Percentiles rank a stretch among this genome's conserved stretches.
Evolutionary conservation across 2,888 invertebrate species (phyloP).

Genomic region (Bimastos eiseni): DNA sequence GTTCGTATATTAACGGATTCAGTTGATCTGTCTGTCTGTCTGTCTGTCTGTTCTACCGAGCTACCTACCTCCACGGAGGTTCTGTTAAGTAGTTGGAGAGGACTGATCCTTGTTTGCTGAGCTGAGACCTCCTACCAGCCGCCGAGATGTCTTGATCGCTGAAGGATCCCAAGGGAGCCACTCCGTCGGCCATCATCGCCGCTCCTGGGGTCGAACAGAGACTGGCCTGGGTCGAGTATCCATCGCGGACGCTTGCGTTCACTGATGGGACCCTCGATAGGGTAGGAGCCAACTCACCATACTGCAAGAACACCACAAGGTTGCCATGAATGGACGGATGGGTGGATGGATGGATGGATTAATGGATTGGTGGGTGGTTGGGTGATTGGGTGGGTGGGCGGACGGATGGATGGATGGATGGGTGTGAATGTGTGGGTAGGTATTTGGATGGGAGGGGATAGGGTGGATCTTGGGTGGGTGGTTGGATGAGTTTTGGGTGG

Average conservation of each 20-base stretch:
- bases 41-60: not conserved
- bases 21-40: not conserved
- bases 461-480: too few relatives aligned
- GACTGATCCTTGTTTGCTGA: slow-evolving; percentile 46
- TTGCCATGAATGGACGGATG: not conserved
- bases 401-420: too few relatives aligned
- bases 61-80: slow-evolving; percentile 44
- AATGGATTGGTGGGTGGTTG: not conserved
- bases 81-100: slow-evolving; percentile 48
- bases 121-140: slow-evolving; percentile 27
- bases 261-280: slow-evolving; percentile 26
- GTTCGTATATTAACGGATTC: too few relatives aligned
- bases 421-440: not conserved
- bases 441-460: not conserved
- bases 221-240: slow-evolving; percentile 23
- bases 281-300: slow-evolving; percentile 28
- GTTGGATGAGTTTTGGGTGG: too few relatives aligned
- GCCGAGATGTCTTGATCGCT: not conserved
- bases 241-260: slow-evolving; percentile 20
- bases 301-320: not conserved
- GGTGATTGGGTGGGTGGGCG: not conserved
- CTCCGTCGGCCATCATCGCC: not conserved
- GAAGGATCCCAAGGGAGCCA: not conserved
- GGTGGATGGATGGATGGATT: too few relatives aligned
- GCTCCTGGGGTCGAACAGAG: not conserved